A percentile compares a stretch with the other conserved stretches of the same genome.
Conservation (phyloP, 1,140 invertebrate species). For the Drosophila mauritiana region DNA sequence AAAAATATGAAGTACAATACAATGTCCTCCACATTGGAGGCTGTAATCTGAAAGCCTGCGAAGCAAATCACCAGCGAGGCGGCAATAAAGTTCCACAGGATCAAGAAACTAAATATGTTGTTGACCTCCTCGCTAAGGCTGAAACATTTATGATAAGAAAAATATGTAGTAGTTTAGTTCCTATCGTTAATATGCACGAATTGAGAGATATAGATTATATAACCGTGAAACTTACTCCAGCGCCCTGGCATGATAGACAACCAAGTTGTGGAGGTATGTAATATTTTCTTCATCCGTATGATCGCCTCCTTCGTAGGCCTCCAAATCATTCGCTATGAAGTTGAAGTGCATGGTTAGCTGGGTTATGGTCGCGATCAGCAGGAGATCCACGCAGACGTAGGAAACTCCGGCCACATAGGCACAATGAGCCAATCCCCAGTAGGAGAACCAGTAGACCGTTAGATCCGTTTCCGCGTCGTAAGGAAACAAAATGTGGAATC, state of each 20-base stretch:
- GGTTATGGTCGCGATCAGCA: constrained; percentile 69
- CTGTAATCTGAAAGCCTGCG: constrained; percentile 75
- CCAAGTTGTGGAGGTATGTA: constrained; percentile 52
- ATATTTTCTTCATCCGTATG: constrained; percentile 62
- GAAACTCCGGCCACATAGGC: constrained; percentile 74
- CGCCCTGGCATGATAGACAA: constrained; percentile 53
- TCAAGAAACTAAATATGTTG: constrained; percentile 69
- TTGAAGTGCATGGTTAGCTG: constrained; percentile 76
- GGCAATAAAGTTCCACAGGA: constrained; percentile 73
- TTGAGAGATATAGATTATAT: no score
- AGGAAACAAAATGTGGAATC: constrained; percentile 65
- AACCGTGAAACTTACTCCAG: constrained; percentile 53
- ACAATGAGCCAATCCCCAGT: constrained; percentile 71
- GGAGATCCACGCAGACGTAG: constrained; percentile 68
- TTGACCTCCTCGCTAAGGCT: constrained; percentile 74
- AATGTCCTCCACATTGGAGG: constrained; percentile 70
- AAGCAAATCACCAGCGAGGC: constrained; percentile 73
- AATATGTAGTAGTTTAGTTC: no score
- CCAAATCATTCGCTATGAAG: constrained; percentile 58
- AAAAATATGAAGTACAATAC: constrained; percentile 73
- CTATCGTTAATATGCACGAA: no score
- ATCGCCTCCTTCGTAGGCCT: constrained; percentile 47
- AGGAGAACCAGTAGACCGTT: constrained; percentile 68
- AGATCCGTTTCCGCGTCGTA: constrained; percentile 66
- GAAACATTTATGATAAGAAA: neutral